A percentile compares a stretch with the other conserved stretches of the same genome.
Conservation (phyloP, 2,113 vertebrate species). For the Elanus axillaris region DNA sequence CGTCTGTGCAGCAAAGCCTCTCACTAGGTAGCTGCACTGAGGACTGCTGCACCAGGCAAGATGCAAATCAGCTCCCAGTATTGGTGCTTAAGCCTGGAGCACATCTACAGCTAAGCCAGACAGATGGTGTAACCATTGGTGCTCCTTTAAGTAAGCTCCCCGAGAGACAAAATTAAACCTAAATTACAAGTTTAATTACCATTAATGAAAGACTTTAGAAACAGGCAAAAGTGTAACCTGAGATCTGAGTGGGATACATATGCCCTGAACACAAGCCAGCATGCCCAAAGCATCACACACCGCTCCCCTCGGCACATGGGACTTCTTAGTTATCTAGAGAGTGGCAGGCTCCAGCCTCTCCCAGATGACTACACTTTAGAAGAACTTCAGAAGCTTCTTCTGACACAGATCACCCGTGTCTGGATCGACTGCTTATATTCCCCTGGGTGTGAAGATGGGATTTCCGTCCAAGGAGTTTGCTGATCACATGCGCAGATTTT, state of each 20-base stretch:
- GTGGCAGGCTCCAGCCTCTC: not conserved
- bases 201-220: not conserved
- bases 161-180: not conserved
- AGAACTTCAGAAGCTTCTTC: not conserved
- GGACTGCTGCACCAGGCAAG: not conserved
- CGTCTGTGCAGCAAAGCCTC: not conserved
- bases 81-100: not conserved
- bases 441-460: not conserved
- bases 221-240: not conserved
- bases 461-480: not conserved
- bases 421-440: not conserved
- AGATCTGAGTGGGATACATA: not conserved
- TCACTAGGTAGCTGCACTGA: rapidly evolving
- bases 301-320: rapidly evolving
- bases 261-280: not conserved
- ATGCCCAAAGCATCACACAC: rapidly evolving
- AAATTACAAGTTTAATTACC: not conserved
- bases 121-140: rapidly evolving
- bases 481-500: not conserved
- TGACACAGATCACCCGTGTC: rapidly evolving
- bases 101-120: not conserved
- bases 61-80: not conserved
- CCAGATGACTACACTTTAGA: not conserved
- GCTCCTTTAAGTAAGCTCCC: not conserved
- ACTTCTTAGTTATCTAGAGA: not conserved